Conservation (phyloP, 92 coral and sea anemone species). For the Porites rus region DNA sequence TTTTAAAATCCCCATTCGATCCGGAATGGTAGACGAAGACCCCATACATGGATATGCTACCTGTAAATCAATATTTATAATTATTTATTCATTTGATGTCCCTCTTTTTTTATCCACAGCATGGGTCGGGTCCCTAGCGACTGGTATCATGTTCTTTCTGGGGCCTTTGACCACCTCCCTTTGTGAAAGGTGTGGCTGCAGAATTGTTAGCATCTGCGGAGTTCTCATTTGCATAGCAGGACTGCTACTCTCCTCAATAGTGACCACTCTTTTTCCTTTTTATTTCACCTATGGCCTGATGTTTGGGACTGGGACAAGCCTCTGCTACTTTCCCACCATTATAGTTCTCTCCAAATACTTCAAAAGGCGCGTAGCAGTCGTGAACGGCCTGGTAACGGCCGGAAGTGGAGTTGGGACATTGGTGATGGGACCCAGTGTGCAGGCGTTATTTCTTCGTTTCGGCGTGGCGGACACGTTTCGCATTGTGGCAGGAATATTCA, state of each 20-base stretch:
- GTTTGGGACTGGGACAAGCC: conserved; percentile 92
- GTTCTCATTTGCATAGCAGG: conserved; percentile 79
- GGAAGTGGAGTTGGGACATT: conserved; percentile 94
- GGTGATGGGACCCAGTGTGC: conserved; percentile 75
- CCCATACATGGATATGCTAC: not conserved
- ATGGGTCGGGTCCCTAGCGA: conserved; percentile 91
- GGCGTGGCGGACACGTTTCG: conserved; percentile 77
- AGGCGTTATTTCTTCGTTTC: conserved; percentile 53
- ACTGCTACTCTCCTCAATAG: conserved; percentile 80
- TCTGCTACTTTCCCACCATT: conserved; percentile 89
- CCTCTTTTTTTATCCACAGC: conserved; percentile 34
- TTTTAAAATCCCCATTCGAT: no score
- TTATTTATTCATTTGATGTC: no score
- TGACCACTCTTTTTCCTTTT: conserved; percentile 74
- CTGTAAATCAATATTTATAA: no score
- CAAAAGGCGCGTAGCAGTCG: conserved; percentile 82
- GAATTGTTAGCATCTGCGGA: conserved; percentile 84
- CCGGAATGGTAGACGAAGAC: not conserved
- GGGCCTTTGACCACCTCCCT: conserved; percentile 90
- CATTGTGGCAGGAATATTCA: conserved; percentile 70
- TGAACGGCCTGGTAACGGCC: conserved; percentile 87
- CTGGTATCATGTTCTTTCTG: conserved; percentile 91
- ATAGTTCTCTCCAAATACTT: conserved; percentile 87
- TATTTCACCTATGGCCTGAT: conserved; percentile 87
- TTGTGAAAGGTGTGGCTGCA: conserved; percentile 87